Evolutionary conservation across 2,888 invertebrate species (phyloP).

Genomic region (Polydrusus pterygomalis): DNA sequence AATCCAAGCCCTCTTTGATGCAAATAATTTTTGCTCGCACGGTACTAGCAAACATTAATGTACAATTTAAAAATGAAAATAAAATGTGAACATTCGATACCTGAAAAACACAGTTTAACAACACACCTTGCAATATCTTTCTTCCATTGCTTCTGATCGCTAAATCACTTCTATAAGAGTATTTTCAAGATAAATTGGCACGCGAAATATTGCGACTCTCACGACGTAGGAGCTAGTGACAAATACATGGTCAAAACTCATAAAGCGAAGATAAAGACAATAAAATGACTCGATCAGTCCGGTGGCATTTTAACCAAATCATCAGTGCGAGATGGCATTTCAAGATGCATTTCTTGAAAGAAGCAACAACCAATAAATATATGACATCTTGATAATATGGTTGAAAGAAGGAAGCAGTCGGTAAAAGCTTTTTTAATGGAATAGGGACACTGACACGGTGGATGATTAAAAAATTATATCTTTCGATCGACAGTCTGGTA

Average conservation of each 20-base stretch:
- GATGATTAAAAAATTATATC: conserved; percentile 12
- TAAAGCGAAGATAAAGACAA: conserved; percentile 44
- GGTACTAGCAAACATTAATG: too few relatives aligned
- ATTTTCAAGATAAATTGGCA: too few relatives aligned
- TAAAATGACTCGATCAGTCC: conserved; percentile 42
- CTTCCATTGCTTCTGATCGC: too few relatives aligned
- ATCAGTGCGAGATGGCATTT: conserved; percentile 50
- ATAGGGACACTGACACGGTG: conserved; percentile 2
- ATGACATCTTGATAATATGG: conserved; percentile 49
- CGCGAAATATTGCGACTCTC: too few relatives aligned
- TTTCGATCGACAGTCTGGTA: background rate
- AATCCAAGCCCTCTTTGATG: too few relatives aligned
- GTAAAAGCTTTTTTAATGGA: conserved; percentile 41
- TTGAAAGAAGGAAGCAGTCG: conserved; percentile 27
- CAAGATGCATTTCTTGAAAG: conserved; percentile 42
- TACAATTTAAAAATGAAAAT: too few relatives aligned
- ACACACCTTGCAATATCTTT: too few relatives aligned
- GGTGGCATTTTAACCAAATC: conserved; percentile 51
- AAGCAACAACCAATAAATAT: conserved; percentile 46
- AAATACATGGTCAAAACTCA: conserved; percentile 26
- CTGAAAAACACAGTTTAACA: too few relatives aligned
- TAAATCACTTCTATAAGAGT: too few relatives aligned
- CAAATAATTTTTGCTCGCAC: too few relatives aligned
- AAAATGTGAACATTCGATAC: too few relatives aligned
- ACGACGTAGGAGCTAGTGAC: conserved; percentile 4